Evolutionary conservation across 1,140 invertebrate species (phyloP).

Genomic region (Agrilus planipennis): DNA sequence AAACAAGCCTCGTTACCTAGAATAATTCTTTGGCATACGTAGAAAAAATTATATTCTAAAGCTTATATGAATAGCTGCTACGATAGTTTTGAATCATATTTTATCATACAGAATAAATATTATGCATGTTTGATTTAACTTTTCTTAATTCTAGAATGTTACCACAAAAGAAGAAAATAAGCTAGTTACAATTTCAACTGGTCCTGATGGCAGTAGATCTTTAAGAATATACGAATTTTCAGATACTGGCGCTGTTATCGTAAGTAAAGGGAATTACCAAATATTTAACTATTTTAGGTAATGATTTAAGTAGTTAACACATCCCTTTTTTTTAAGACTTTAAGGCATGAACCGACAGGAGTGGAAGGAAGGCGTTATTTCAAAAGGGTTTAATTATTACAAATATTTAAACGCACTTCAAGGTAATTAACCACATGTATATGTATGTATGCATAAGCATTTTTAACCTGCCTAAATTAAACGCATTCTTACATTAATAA

Average conservation of each 20-base stretch:
- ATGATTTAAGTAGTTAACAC: neutral
- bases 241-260: slow-evolving; percentile 43
- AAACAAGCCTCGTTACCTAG: neutral
- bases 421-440: too few species aligned
- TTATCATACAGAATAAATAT: too few species aligned
- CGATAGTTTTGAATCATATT: too few species aligned
- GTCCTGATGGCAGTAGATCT: slow-evolving; percentile 38
- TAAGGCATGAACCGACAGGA: slow-evolving; percentile 18
- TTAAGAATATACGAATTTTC: slow-evolving; percentile 42
- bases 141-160: slow-evolving; percentile 39
- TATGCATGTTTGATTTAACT: too few species aligned
- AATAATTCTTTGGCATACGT: too few species aligned
- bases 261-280: slow-evolving; percentile 29
- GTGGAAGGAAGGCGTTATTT: slow-evolving; percentile 24
- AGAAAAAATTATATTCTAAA: too few species aligned
- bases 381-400: too few species aligned
- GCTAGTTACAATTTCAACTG: slow-evolving; percentile 39
- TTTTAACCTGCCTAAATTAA: too few species aligned
- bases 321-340: slow-evolving; percentile 17
- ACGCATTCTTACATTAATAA: too few species aligned
- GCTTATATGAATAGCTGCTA: too few species aligned
- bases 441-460: too few species aligned
- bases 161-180: slow-evolving; percentile 40
- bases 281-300: slow-evolving; percentile 1
- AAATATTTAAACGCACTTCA: too few species aligned